Conservation (phyloP, 2,888 invertebrate genomes). For the Drosophila niveifrons region DNA sequence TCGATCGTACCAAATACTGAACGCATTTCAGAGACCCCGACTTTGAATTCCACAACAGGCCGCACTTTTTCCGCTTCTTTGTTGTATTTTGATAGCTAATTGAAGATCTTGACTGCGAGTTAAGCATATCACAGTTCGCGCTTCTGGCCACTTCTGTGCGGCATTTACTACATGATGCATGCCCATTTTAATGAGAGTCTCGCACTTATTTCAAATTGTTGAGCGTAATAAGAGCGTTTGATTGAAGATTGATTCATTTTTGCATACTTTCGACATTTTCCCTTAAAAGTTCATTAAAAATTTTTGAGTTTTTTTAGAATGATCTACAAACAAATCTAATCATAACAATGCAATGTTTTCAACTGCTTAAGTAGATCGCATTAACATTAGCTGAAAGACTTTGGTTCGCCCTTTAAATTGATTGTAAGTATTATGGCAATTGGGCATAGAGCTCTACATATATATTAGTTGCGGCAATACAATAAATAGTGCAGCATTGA, state of each 20-base stretch:
- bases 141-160: conserved; percentile 6
- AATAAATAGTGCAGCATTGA: conserved; percentile 26
- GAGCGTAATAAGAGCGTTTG: too few species aligned
- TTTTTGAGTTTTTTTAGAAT: too few species aligned
- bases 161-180: conserved; percentile 39
- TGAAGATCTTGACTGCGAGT: conserved; percentile 77
- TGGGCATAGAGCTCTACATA: not conserved
- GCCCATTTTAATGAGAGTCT: conserved; percentile 38
- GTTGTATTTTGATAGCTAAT: conserved; percentile 77
- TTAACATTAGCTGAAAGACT: too few species aligned
- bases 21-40: conserved; percentile 57
- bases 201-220: not conserved
- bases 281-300: too few species aligned
- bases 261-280: too few species aligned
- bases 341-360: too few species aligned
- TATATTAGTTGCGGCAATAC: conserved; percentile 21
- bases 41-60: conserved; percentile 62
- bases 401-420: not conserved
- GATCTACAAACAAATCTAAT: too few species aligned
- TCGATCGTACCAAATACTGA: conserved; percentile 42
- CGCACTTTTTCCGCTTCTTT: conserved; percentile 25
- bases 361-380: too few species aligned
- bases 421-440: conserved; percentile 11
- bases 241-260: too few species aligned
- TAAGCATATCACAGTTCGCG: conserved; percentile 55